These are phyloP conservation scores for Corythornis vintsioides DNA, from an alignment of 2,113 vertebrate genomes.

Conservation along the genomic window DNA sequence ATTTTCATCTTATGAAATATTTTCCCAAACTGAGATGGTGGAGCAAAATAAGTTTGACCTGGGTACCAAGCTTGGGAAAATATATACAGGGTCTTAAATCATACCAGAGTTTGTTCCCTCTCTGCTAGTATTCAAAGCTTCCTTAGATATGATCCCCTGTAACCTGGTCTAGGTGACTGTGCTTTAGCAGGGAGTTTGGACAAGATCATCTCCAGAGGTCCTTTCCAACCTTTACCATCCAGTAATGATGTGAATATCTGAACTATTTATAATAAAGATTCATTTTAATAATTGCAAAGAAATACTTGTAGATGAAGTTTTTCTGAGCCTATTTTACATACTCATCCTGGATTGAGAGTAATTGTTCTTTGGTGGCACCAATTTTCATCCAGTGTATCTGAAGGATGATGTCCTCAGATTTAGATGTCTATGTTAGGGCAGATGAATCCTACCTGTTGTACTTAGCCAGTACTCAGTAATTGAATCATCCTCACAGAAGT, in stretches of 20 bases:
- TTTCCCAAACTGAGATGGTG: background rate
- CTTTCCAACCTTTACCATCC: too few species aligned
- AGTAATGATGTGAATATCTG: background rate
- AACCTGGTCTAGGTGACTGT: too few species aligned
- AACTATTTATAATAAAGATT: background rate
- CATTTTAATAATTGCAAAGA: background rate
- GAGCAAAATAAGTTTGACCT: background rate
- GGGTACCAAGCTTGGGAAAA: background rate
- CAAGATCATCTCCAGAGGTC: too few species aligned
- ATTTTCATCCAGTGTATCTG: rapidly evolving
- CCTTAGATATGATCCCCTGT: too few species aligned
- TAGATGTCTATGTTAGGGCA: background rate
- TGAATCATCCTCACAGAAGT: background rate
- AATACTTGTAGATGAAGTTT: background rate
- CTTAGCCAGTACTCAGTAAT: background rate
- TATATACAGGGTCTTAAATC: background rate
- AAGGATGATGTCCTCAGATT: background rate
- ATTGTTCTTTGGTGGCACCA: background rate
- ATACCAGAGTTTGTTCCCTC: background rate
- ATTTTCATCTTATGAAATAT: background rate
- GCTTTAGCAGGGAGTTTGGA: too few species aligned
- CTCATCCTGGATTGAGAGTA: background rate
- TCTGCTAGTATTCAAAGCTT: too few species aligned
- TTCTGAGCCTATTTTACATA: background rate
- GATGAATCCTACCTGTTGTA: background rate